Evolutionary conservation across 2,888 invertebrate genomes (phyloP).

Genomic region (Linnaemya vulpina): DNA sequence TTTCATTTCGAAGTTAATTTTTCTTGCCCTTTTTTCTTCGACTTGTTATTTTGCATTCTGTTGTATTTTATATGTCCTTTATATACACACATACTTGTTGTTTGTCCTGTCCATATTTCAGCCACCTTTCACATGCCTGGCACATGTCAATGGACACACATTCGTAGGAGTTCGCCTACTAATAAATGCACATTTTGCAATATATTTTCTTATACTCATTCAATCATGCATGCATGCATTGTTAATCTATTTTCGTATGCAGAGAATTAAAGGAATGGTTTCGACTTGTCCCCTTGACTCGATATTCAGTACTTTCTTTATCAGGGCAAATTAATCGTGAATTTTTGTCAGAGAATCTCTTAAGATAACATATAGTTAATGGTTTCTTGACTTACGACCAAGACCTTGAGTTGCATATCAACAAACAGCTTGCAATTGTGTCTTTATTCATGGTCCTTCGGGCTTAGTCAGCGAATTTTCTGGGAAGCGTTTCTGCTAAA

Average conservation of each 20-base stretch:
- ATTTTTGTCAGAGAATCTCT: too few species aligned
- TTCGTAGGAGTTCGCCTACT: neutral
- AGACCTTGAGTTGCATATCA: too few species aligned
- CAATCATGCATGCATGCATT: neutral
- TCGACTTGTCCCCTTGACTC: neutral
- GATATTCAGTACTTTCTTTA: neutral
- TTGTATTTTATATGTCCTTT: constrained; percentile 39
- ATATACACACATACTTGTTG: constrained; percentile 43
- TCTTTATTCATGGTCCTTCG: too few species aligned
- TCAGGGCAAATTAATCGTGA: too few species aligned
- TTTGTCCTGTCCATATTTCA: constrained; percentile 60
- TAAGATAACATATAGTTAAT: too few species aligned
- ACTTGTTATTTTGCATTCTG: constrained; percentile 7
- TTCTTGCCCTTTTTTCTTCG: constrained; percentile 25
- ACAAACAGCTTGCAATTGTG: too few species aligned
- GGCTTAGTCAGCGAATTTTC: too few species aligned
- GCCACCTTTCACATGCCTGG: constrained; percentile 64
- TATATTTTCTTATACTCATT: neutral
- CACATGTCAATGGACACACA: constrained; percentile 58
- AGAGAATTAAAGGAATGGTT: constrained; percentile 4
- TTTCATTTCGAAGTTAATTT: constrained; percentile 26
- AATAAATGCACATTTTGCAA: neutral
- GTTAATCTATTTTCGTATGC: neutral
- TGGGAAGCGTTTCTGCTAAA: too few species aligned
- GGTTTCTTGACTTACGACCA: too few species aligned